A percentile compares a stretch with the other conserved stretches of the same genome.
phyloP scores from a whole-genome alignment of 2,113 vertebrate genomes.

The Physeter macrocephalus region DNA sequence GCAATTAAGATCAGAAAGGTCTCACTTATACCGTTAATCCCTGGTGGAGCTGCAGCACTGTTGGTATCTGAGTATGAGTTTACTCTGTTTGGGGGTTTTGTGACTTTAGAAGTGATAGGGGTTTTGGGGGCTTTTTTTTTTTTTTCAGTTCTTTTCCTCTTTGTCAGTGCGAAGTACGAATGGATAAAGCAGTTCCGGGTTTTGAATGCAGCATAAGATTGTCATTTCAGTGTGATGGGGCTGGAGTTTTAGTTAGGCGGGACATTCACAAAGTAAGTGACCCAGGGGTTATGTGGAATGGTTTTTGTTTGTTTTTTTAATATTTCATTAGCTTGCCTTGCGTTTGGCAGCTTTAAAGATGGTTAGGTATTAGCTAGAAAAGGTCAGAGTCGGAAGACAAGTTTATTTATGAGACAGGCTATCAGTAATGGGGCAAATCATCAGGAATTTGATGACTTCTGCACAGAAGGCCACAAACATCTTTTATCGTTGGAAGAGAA shows the following conservation, averaged over 20 bases:
- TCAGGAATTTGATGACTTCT: neutral
- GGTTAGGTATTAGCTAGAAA: neutral
- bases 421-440: neutral
- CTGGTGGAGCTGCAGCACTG: neutral
- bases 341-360: neutral
- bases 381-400: neutral
- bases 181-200: conserved; percentile 64
- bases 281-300: neutral
- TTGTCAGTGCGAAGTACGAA: conserved; percentile 27
- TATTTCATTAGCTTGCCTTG: neutral
- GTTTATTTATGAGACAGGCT: neutral
- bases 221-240: conserved; percentile 20
- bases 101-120: neutral
- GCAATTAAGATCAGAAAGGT: neutral
- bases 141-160: neutral
- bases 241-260: conserved; percentile 41
- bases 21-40: neutral
- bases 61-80: neutral
- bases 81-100: neutral
- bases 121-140: neutral
- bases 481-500: neutral
- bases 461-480: neutral
- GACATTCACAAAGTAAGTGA: neutral
- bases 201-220: conserved; percentile 40
- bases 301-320: neutral